Evolutionary conservation across 1,140 invertebrate species (phyloP), one percentile per base, ranked within the genome.

Genomic region (Heliconius himera): DNA sequence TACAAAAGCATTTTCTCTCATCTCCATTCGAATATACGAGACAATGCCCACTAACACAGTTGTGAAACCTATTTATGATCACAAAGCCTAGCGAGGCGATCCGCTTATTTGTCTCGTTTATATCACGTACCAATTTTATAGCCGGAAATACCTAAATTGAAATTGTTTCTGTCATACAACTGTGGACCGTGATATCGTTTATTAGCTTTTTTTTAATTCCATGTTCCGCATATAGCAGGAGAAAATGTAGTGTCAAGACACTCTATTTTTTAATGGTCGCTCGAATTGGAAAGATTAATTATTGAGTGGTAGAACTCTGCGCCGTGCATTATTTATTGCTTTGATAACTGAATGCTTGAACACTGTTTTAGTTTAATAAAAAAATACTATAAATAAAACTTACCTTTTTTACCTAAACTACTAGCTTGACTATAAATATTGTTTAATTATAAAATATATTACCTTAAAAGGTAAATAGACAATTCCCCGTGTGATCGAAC

Each of bases 41-140:
- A 56, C 20, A 56, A 56, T n/a, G n/a, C 5, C 49, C 49, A 51
- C 49, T 56, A 22, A 56, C 54, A 56, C 54, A 29, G 26, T 66
- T 60, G n/a, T 66, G 22, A 66, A 26, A 66, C 3, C 22, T 66
- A 66, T 66, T 66, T 66, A 26, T 22, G 54, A 60, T 66, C 22
- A 29, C 60, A 66, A 66, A 66, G 60, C 26, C 60, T 66, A 29
- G 26, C 60, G 56, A 9, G 11, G 26, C 60, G 9, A 29, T 66
- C n/a, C 60, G 60, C 33, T 88, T 91, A 90, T 90, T 90, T 91
- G 90, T 91, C 88, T 85, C 83, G 76, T 73, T 72, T 77, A 80
- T 86, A 89, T 90, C 92, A 93, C 92, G 92, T 93, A 86, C 92
- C 88, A 86, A 88, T 91, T 91, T 93, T 92, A 93, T 93, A 83